Percentiles rank a stretch among this genome's conserved stretches.
These are phyloP conservation scores for Cyphomyrus discorhynchus DNA, from an alignment of 2,113 vertebrate species.

Conservation along the genomic window DNA sequence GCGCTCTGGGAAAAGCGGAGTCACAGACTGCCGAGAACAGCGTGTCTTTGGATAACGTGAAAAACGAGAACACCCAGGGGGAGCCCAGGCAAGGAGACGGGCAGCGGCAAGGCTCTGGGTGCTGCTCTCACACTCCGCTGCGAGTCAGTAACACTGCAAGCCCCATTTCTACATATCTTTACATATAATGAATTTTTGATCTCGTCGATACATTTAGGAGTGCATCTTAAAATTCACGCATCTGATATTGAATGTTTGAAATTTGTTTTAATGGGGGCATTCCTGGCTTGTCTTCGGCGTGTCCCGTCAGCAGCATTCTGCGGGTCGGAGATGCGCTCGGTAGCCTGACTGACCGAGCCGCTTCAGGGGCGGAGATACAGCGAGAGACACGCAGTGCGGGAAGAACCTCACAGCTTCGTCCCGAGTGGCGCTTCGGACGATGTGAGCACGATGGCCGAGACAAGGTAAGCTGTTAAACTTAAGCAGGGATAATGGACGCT, in stretches of 20 bases:
- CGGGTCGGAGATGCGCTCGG: not conserved
- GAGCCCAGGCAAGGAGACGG: not conserved
- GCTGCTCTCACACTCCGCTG: not conserved
- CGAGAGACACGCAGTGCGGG: not conserved
- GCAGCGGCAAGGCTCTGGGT: not conserved
- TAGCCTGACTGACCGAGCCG: not conserved
- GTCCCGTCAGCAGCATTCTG: not conserved
- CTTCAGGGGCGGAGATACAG: slow-evolving; percentile 49
- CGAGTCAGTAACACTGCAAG: not conserved
- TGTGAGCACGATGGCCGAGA: slow-evolving; percentile 62
- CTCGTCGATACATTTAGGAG: not conserved
- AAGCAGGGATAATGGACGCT: not conserved
- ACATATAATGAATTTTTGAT: not conserved
- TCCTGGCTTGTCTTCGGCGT: not conserved
- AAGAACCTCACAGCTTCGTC: not conserved
- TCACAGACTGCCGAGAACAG: not conserved
- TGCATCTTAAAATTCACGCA: not conserved
- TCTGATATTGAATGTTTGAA: not conserved
- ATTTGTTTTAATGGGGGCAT: not conserved
- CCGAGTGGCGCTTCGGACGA: slow-evolving; percentile 34
- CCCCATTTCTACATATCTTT: not conserved
- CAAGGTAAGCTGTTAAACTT: slow-evolving; percentile 44
- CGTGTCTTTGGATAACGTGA: not conserved
- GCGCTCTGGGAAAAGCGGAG: not conserved
- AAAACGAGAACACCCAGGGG: not conserved